phyloP scores from a whole-genome alignment of 2,888 invertebrate genomes.

The Mythimna pallens region DNA sequence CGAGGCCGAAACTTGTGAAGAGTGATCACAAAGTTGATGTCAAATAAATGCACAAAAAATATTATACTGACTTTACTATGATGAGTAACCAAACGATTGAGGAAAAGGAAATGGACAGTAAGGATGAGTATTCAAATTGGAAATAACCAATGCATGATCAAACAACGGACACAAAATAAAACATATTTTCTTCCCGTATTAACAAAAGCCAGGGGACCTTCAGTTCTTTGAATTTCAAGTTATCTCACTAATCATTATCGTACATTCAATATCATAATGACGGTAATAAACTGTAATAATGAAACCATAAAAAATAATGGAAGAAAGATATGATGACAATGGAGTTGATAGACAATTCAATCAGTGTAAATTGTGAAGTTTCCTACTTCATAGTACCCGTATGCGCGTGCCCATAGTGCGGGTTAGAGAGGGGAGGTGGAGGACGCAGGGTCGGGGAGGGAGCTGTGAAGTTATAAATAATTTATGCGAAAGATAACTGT shows the following conservation, averaged over 20 bases:
- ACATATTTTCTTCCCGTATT: conserved; percentile 11
- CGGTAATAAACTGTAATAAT: conserved; percentile 65
- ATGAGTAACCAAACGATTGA: background rate
- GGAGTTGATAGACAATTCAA: conserved; percentile 79
- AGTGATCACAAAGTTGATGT: conserved; percentile 11
- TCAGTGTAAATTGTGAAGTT: conserved; percentile 80
- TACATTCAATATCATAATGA: conserved; percentile 59
- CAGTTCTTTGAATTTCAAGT: conserved; percentile 48
- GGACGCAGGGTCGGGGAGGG: conserved; percentile 57
- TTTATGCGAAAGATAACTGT: conserved; percentile 81
- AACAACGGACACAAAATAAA: background rate
- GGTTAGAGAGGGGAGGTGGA: conserved; percentile 35
- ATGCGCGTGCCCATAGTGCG: conserved; percentile 71
- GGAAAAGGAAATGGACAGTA: background rate
- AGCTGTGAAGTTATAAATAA: conserved; percentile 77
- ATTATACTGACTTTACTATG: background rate
- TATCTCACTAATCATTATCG: conserved; percentile 56
- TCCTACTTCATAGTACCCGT: conserved; percentile 78
- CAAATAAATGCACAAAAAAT: conserved; percentile 4
- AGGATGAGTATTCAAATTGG: conserved; percentile 1
- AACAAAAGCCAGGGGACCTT: conserved; percentile 27
- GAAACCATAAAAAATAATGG: conserved; percentile 69
- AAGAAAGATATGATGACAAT: conserved; percentile 75
- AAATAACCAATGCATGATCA: background rate
- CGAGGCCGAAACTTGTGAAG: background rate